Base-by-base conservation (phyloP, 2,888 invertebrate species). In the Drosophila kanekoi region DNA sequence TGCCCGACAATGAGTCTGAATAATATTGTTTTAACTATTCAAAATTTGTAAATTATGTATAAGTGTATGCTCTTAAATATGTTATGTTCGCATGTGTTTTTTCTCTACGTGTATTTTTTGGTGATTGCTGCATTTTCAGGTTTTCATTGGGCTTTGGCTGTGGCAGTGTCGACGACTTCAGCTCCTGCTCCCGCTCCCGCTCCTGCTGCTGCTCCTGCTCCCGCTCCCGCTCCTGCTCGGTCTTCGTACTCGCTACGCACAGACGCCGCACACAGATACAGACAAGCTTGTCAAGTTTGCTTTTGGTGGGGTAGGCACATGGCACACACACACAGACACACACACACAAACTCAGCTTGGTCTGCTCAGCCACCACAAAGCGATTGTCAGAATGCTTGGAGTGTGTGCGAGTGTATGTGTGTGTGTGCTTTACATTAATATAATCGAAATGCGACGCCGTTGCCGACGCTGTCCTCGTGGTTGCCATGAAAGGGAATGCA, bases 231-330 rank as follows among this genome's bases (percentile, higher is more conserved):
- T 51, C 18, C 32, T 40, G 40, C 63, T 58, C 23, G 35, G 54
- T 43, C 61, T 52, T 56, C 51, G 28, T 35, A 23, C 53, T 47
- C 56, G 32, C 44, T 53, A 76, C 77, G 77, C 75, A 72, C 59
- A 66, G 77, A 40, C 72, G 40, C 43, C 58, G 52, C 63, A 57
- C 52, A 53, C 52, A 69, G 56, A 48, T 52, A 56, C 28, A 40
- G 60, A 28, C 41, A 88, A 85, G 88, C 85, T 85, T 71, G 85
- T 88, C 85, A 85, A 85, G 85, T 90, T 90, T 87, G 75, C 76
- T 82, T 91, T 88, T 90, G 91, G 92, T 91, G 91, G 92, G 91
- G 91, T 91, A 91, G 91, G 91, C 80, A 91, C 75, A 64, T 61
- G 45, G 56, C 32, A 51, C 64, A 72, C 62, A 60, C 51, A 63